Percentiles rank a stretch among this genome's conserved stretches.
phyloP scores from a whole-genome alignment of 2,113 vertebrate species.

The Acrocephalus arundinaceus region DNA sequence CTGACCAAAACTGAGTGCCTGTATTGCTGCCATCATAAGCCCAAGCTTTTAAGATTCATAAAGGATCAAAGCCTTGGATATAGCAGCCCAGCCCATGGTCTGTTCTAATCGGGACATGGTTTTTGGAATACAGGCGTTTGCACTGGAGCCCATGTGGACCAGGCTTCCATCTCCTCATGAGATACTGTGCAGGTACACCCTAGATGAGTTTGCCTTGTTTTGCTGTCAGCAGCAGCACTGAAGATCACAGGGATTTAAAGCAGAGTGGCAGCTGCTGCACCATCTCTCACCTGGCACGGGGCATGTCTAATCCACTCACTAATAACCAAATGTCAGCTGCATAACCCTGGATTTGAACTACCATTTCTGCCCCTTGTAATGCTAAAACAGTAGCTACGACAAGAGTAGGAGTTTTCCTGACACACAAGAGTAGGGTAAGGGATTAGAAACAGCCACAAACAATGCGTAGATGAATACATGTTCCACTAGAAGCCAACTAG shows the following conservation, averaged over 20 bases:
- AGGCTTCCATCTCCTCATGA: neutral
- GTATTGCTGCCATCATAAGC: accelerated
- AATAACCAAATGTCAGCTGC: neutral
- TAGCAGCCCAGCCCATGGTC: neutral
- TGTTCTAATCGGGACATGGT: accelerated
- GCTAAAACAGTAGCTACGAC: neutral
- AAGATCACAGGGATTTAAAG: neutral
- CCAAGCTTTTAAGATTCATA: neutral
- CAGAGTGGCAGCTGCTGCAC: neutral
- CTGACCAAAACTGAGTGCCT: neutral
- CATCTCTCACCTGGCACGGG: accelerated
- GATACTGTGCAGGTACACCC: neutral
- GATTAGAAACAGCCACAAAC: neutral
- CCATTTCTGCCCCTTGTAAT: neutral
- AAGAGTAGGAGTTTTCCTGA: neutral
- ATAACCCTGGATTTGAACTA: neutral
- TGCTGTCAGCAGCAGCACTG: neutral
- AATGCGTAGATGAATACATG: neutral
- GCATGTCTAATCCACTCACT: neutral
- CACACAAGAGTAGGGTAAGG: neutral
- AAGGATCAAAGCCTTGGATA: neutral
- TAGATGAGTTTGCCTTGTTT: neutral
- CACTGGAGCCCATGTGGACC: accelerated
- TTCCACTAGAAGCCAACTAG: slow-evolving; percentile 1
- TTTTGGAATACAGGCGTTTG: neutral